Conservation (phyloP, 2,888 invertebrate species). For the Lottia gigantea region DNA sequence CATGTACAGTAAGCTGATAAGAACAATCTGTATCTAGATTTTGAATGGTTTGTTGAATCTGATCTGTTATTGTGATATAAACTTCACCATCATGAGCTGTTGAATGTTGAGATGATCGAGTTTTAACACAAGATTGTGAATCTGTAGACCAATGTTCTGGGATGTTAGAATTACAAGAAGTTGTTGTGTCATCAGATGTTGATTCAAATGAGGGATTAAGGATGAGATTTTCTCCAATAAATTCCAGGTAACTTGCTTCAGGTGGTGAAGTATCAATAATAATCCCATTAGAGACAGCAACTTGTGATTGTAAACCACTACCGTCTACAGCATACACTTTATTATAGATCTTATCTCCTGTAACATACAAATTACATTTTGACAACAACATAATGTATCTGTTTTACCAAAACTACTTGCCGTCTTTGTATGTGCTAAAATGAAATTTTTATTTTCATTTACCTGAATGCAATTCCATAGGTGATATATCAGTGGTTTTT, state of each 20-base stretch:
- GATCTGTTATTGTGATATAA: background rate
- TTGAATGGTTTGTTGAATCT: background rate
- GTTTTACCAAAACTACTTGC: too few species aligned
- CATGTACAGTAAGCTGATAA: slow-evolving; percentile 18
- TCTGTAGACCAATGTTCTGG: slow-evolving; percentile 12
- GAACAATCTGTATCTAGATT: background rate
- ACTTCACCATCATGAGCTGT: background rate
- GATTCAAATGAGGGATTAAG: slow-evolving; percentile 37
- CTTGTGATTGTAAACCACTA: slow-evolving; percentile 33
- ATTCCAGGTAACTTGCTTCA: slow-evolving; percentile 19
- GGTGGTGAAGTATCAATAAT: slow-evolving; percentile 40
- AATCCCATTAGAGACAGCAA: slow-evolving; percentile 42
- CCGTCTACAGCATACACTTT: slow-evolving; percentile 40
- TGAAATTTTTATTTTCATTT: background rate
- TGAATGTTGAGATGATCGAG: background rate
- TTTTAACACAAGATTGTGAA: slow-evolving; percentile 1
- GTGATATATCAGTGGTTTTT: background rate
- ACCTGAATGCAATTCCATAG: background rate
- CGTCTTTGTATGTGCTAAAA: background rate
- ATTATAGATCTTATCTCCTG: slow-evolving; percentile 34
- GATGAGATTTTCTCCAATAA: slow-evolving; percentile 28
- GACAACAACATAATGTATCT: too few species aligned
- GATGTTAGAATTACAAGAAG: too few species aligned
- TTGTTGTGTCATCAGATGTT: background rate
- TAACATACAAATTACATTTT: background rate